Evolutionary conservation across 2,113 vertebrate genomes (phyloP), one percentile per base, ranked within the genome.

Genomic region (Varanus komodoensis): DNA sequence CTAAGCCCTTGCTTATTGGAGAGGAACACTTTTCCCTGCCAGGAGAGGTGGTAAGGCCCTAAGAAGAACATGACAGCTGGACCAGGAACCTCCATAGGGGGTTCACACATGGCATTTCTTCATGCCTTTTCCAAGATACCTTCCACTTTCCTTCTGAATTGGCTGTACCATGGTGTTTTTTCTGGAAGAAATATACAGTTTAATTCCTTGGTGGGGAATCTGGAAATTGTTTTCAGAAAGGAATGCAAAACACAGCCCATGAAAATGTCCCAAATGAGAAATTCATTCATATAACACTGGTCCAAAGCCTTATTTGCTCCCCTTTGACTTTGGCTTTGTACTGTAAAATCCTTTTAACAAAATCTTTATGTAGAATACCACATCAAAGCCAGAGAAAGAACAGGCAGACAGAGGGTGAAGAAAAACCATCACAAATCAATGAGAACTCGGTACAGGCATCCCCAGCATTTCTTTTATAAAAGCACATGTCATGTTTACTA

Each of bases 241-340:
- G 77, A 91, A 87, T 57, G 69, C 85, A 90, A 78, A 85, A 90
- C 21, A 50, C 80, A 88, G 73, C 48, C 54, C 79, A 61, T 89
- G 74, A 91, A 89, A 92, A 50, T 50, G 75, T 86, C 23, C 48
- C 83, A 84, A 79, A 50, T 87, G 81, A 91, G 88, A 95, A 89
- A 92, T 88, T 86, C 29, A 84, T 92, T 91, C 52, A 92, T 87
- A 61, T 89, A 79, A 84, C 61, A 61, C 82, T 61, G 34, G 74
- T 78, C 69, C 91, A 93, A 86, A 81, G 88, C 83, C n/a, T 81
- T 88, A 90, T 92, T 95, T 89, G 82, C 91, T 90, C 90, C 87
- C 48, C 34, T 89, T 27, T 29, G 67, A 86, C 82, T 92, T 93
- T 88, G 29, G 77, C 34, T 85, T 91, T 82, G 85, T 54, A 17